Evolutionary conservation across 2,113 vertebrate genomes (phyloP), one percentile per base, ranked within the genome.

Genomic region (Proterorhinus semilunaris): DNA sequence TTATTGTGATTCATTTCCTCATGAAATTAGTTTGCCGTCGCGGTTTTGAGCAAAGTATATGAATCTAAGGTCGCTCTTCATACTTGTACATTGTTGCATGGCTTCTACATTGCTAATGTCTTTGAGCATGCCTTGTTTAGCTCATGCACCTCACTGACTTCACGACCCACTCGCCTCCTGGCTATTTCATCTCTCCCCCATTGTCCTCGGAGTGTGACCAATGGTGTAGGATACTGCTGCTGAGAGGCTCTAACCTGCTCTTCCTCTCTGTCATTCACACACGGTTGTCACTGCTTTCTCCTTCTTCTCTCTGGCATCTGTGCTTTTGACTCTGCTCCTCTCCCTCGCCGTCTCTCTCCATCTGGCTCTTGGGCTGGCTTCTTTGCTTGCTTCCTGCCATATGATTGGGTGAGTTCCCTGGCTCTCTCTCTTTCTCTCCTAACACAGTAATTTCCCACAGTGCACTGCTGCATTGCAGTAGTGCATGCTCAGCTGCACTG

Each of bases 351-450:
- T 84, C 67, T 80, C 46, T 84, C 72, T 86, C 78, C 82, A 79
- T 88, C 78, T 88, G 84, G 73, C 86, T 87, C 87, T 83, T 83
- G 86, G 86, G 80, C 86, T 88, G 88, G 86, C 87, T 89, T 61
- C 87, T 85, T 90, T 90, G 87, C 88, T 91, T 89, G 87, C 88
- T 90, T 90, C 90, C 88, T 80, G 89, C 88, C 78, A 74, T 90
- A 79, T 90, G 87, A 91, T 87, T 86, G 84, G 90, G 90, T 90
- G 90, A 91, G 90, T 91, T 80, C 71, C 65, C 73, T 69, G 69
- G 85, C 87, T 83, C 79, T 75, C 58, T 87, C 17, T 55, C 53
- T 55, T 83, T 75, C 58, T 87, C 17, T 55, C 53, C 27, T 83
- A 75, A 75, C 69, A 79, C 69, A 70, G 76, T 87, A 74, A 85